phyloP scores from a whole-genome alignment of 1,140 invertebrate species.

The Lycorma delicatula region DNA sequence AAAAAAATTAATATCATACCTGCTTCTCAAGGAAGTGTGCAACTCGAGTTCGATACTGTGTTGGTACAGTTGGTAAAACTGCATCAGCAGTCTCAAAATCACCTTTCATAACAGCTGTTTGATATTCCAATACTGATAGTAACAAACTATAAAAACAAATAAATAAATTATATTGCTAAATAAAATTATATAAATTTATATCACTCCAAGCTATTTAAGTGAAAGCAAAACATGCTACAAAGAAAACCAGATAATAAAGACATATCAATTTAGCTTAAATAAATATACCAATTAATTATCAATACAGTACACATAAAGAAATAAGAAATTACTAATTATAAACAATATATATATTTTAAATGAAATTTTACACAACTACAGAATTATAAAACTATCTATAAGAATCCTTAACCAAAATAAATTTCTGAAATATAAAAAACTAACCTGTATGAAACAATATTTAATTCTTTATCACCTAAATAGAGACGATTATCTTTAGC shows the following conservation, averaged over 20 bases:
- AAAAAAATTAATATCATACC: too few relatives aligned
- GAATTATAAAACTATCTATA: too few relatives aligned
- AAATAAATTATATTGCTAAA: constrained; percentile 33
- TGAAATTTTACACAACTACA: too few relatives aligned
- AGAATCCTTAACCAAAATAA: too few relatives aligned
- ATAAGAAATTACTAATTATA: too few relatives aligned
- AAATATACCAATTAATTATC: not conserved
- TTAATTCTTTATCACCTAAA: constrained; percentile 94
- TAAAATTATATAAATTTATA: not conserved
- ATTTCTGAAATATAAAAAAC: too few relatives aligned
- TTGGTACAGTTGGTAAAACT: constrained; percentile 90
- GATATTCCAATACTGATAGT: constrained; percentile 94
- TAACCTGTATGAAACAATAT: constrained; percentile 72
- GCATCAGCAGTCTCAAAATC: constrained; percentile 96
- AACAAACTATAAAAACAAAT: constrained; percentile 47
- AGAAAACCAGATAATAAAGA: too few relatives aligned
- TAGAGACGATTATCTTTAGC: constrained; percentile 95
- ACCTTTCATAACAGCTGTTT: constrained; percentile 96
- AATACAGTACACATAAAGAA: too few relatives aligned
- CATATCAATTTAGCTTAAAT: not conserved
- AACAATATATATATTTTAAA: too few relatives aligned
- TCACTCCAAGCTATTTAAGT: too few relatives aligned
- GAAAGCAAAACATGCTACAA: too few relatives aligned
- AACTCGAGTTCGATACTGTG: constrained; percentile 90
- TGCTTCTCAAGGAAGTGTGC: constrained; percentile 99